Base-by-base conservation (phyloP, 2,888 invertebrate species). In the Cataglyphis cursor region DNA sequence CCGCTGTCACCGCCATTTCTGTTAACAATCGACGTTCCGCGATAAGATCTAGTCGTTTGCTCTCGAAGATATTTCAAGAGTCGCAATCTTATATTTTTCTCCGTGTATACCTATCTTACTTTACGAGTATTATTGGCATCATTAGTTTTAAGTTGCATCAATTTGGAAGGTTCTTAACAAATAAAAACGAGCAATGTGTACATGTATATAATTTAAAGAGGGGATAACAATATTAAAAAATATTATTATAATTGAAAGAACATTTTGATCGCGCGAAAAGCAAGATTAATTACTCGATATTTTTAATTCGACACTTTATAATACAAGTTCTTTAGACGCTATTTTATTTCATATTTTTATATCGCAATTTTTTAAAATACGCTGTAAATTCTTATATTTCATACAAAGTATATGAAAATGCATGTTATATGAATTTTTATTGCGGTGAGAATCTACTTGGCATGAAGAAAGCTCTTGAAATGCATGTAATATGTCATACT, bases 1-100 rank as follows among this genome's bases (percentile, higher is more conserved):
- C 59, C 12, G 59, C 44, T 65, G 44, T 78, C 78, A 48, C 70
- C 59, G 35, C 68, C 59, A 61, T 59, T 78, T 78, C 44, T 70
- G 68, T 76, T 76, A 76, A 54, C 35, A n/a, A 24, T 4, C 51
- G 48, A 51, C 51, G 15, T 64, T 81, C 24, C 10, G 31, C 76
- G 68, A 76, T 44, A 21, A 70, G 35, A 59, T 78, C 44, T 44
- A 66, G 54, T 66, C 31, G 24, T 61, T 73, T 21, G 73, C 38
- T 38, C 24, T 38, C n/a, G 28, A 24, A 51, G n/a, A 54, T 15
- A 31, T n/a, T 51, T 59, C 4, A 44, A 44, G 70, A 31, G 3
- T 24, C 51, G 18, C 51, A 38, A 28, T 4, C 4, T 51, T 62
- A 38, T 57, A n/a, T 38, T 38, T 21, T 21, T 35, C 38, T 38